A percentile compares a stretch with the other conserved stretches of the same genome.
These are phyloP conservation scores for Anorthoa munda DNA, from an alignment of 2,888 invertebrate genomes.

Conservation along the genomic window DNA sequence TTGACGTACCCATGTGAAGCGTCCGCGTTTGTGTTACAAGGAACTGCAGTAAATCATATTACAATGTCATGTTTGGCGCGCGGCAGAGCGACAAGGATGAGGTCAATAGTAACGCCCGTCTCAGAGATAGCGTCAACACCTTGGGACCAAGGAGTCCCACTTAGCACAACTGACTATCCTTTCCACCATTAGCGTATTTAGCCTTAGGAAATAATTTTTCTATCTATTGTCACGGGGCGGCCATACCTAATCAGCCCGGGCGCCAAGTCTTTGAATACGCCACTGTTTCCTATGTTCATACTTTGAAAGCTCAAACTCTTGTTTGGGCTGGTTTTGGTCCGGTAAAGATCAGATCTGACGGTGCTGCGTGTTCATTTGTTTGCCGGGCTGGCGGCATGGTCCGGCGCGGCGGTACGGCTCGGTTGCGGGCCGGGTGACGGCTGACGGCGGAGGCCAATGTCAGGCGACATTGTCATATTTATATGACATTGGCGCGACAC, in stretches of 20 bases:
- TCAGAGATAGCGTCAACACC: constrained; percentile 46
- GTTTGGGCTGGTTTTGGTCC: background rate
- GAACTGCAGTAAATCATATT: constrained; percentile 46
- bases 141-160: constrained; percentile 30
- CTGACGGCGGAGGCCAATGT: constrained; percentile 57
- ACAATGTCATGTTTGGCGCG: constrained; percentile 53
- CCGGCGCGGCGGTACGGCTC: constrained; percentile 12
- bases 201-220: too few relatives aligned
- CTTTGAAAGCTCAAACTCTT: background rate
- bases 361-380: background rate
- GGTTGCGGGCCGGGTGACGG: constrained; percentile 55
- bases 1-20: constrained; percentile 12
- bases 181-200: background rate
- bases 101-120: constrained; percentile 47
- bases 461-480: constrained; percentile 81
- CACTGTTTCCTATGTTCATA: background rate
- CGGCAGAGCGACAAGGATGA: constrained; percentile 51
- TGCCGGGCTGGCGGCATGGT: background rate
- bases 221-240: too few relatives aligned
- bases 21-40: constrained; percentile 30
- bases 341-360: background rate
- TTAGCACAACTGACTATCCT: constrained; percentile 5
- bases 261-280: too few relatives aligned
- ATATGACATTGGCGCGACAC: constrained; percentile 86
- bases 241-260: too few relatives aligned